A percentile compares a stretch with the other conserved stretches of the same genome.
Conservation (phyloP, 1,140 invertebrate genomes). For the Luehdorfia chinensis region DNA sequence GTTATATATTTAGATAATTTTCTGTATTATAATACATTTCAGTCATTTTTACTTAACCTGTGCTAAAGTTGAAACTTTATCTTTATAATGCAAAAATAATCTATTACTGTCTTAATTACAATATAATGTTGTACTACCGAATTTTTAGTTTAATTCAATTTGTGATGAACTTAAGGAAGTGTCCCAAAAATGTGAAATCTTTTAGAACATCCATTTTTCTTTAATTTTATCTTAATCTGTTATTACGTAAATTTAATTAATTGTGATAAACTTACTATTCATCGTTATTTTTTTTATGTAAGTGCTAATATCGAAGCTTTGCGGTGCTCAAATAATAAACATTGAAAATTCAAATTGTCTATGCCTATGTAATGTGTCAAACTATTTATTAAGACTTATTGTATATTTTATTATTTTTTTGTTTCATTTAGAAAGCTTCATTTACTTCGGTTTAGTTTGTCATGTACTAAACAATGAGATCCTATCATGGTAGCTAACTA, state of each 20-base stretch:
- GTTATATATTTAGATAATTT: slow-evolving; percentile 4
- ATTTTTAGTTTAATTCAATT: too few species aligned
- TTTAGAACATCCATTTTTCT: too few species aligned
- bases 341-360: slow-evolving; percentile 6
- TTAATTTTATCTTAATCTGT: background rate
- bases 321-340: slow-evolving; percentile 13
- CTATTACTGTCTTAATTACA: too few species aligned
- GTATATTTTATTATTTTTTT: slow-evolving; percentile 9
- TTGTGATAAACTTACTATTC: background rate
- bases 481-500: slow-evolving; percentile 42
- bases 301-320: background rate
- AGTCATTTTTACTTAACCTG: too few species aligned
- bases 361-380: background rate
- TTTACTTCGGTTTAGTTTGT: slow-evolving; percentile 35
- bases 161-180: too few species aligned
- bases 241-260: background rate
- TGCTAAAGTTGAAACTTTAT: too few species aligned
- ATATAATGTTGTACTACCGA: too few species aligned
- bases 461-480: slow-evolving; percentile 34
- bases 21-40: too few species aligned
- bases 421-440: slow-evolving; percentile 13
- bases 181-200: too few species aligned
- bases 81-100: too few species aligned
- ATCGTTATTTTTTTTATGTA: background rate
- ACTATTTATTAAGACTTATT: slow-evolving; percentile 25